Conservation (phyloP, 2,113 vertebrate genomes). For the Sebastes schlegelii region DNA sequence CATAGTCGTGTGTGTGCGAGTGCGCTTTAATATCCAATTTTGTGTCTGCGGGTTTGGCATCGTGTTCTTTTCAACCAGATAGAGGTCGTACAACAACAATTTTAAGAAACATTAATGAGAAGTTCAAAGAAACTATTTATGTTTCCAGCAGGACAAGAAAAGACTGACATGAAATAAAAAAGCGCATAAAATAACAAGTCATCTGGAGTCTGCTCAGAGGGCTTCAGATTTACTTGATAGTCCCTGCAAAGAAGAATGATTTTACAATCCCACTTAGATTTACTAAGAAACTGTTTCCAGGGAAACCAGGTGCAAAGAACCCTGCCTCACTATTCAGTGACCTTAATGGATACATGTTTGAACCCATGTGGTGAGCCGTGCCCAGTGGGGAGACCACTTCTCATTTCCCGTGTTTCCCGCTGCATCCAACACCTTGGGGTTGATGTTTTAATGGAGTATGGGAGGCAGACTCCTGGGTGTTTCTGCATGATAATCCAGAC, state of each 20-base stretch:
- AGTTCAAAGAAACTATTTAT: constrained; percentile 46
- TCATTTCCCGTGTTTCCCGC: constrained; percentile 46
- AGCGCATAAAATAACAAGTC: constrained; percentile 9
- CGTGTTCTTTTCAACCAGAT: constrained; percentile 35
- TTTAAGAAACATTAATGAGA: constrained; percentile 30
- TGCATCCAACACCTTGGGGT: constrained; percentile 49
- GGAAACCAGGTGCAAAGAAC: constrained; percentile 31
- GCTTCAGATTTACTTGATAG: not conserved
- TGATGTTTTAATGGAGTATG: constrained; percentile 70
- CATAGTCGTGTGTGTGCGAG: not conserved
- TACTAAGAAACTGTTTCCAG: constrained; percentile 43
- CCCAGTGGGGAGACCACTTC: constrained; percentile 19
- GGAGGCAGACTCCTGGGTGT: constrained; percentile 58
- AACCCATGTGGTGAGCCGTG: constrained; percentile 43
- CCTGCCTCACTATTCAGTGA: constrained; percentile 20
- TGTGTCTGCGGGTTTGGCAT: constrained; percentile 24
- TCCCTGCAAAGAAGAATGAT: constrained; percentile 10
- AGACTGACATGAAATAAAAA: constrained; percentile 29
- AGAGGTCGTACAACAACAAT: constrained; percentile 4
- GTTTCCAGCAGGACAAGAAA: constrained; percentile 29
- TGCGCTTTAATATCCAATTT: constrained; percentile 15
- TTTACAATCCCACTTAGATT: constrained; percentile 29
- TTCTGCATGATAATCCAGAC: constrained; percentile 68
- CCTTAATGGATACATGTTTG: constrained; percentile 42
- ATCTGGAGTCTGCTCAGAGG: constrained; percentile 6